These are phyloP conservation scores for Thunnus thynnus DNA, from an alignment of 2,113 vertebrate genomes.

Conservation along the genomic window DNA sequence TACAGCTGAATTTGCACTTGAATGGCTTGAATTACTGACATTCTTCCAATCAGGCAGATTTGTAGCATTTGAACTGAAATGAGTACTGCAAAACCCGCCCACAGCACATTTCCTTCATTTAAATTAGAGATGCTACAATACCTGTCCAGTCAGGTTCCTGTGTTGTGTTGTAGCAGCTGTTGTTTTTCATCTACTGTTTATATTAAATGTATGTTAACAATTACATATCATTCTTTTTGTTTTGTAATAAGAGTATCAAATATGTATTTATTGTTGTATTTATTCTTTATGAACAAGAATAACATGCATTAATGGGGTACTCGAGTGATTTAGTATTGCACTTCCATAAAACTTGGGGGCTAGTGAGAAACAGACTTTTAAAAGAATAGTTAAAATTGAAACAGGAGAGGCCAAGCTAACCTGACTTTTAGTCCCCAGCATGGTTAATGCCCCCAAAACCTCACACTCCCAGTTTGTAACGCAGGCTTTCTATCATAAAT, in stretches of 20 bases:
- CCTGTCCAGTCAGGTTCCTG: conserved; percentile 5
- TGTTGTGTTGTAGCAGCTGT: background rate
- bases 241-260: background rate
- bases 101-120: conserved; percentile 36
- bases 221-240: background rate
- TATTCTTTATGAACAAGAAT: too few relatives aligned
- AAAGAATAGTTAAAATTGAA: background rate
- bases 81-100: conserved; percentile 10
- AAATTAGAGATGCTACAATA: conserved; percentile 11
- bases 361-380: too few relatives aligned
- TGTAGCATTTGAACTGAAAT: conserved; percentile 45
- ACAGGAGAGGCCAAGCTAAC: background rate
- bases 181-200: background rate
- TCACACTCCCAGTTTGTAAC: too few relatives aligned
- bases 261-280: background rate
- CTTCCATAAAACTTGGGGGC: too few relatives aligned
- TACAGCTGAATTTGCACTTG: conserved; percentile 49
- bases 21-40: conserved; percentile 54
- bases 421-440: background rate
- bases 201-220: background rate
- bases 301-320: too few relatives aligned
- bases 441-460: too few relatives aligned
- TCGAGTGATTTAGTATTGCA: too few relatives aligned
- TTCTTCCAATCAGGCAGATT: conserved; percentile 57
- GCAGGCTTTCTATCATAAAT: too few relatives aligned